These are phyloP conservation scores for Brachyhypopomus gauderio DNA, from an alignment of 2,113 vertebrate species.

Conservation along the genomic window DNA sequence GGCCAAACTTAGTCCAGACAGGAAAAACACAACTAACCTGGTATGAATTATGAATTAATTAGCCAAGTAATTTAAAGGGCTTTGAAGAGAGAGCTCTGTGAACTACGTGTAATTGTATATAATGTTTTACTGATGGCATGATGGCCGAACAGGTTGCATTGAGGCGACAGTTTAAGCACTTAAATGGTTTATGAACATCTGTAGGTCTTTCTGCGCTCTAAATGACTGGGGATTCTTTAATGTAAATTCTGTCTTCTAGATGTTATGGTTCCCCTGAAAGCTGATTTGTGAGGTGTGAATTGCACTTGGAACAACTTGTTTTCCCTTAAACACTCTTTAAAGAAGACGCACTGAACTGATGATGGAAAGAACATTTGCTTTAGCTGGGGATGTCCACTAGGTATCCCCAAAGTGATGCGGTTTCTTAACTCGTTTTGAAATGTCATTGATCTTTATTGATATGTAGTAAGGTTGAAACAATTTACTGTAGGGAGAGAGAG, in stretches of 20 bases:
- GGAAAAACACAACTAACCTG: background rate
- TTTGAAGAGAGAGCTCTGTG: background rate
- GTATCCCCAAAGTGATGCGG: background rate
- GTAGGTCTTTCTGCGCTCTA: no score
- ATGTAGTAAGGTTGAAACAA: background rate
- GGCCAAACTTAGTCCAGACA: background rate
- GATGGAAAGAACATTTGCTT: constrained; percentile 2
- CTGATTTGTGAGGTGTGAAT: background rate
- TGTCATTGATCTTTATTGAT: background rate
- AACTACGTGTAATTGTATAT: background rate
- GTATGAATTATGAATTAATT: no score
- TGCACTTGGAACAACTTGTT: background rate
- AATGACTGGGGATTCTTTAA: no score
- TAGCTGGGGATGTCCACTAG: background rate
- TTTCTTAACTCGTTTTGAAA: background rate
- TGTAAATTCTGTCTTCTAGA: background rate
- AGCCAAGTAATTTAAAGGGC: no score
- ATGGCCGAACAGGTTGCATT: background rate
- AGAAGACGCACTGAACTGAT: background rate
- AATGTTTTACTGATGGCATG: background rate
- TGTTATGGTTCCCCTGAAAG: background rate
- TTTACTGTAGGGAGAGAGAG: no score
- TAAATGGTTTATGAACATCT: background rate
- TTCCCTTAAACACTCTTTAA: background rate
- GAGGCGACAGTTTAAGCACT: background rate